phyloP scores from a whole-genome alignment of 53 echinoderm and acorn worm genomes.

The Echinometra lucunter region DNA sequence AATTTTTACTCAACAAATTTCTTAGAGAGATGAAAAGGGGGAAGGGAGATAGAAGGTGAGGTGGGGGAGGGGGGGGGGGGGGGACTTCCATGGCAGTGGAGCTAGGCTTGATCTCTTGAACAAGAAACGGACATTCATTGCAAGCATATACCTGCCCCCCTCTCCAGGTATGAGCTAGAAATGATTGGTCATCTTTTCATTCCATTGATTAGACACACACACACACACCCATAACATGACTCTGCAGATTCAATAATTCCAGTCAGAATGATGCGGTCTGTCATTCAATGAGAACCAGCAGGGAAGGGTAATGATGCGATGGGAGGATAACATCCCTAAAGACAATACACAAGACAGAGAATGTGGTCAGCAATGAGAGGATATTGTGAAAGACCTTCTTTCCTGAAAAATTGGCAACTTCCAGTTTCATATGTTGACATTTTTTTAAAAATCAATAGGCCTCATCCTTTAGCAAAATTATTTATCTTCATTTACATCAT shows the following conservation, averaged over 20 bases:
- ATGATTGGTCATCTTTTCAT: constrained; percentile 2
- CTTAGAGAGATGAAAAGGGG: no score
- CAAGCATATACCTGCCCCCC: neutral
- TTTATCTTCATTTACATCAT: neutral
- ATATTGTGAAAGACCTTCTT: constrained; percentile 1
- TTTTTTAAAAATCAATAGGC: neutral
- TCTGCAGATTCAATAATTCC: neutral
- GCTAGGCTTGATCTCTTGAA: neutral
- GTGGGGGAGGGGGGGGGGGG: no score
- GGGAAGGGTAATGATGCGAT: neutral
- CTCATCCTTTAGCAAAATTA: neutral
- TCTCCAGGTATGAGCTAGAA: neutral
- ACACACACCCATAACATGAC: constrained; percentile 48
- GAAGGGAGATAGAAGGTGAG: no score
- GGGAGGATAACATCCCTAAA: neutral
- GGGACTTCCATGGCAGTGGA: no score
- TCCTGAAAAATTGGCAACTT: constrained; percentile 16
- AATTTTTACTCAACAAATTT: no score
- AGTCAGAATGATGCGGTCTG: constrained; percentile 20
- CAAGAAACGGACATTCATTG: neutral
- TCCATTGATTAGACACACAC: neutral
- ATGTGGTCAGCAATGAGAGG: constrained; percentile 32
- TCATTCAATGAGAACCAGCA: constrained; percentile 29
- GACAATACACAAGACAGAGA: constrained; percentile 10
- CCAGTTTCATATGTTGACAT: constrained; percentile 15